Percentiles rank a stretch among this genome's conserved stretches.
Conservation (phyloP, 2,113 vertebrate genomes). For the Mungos mungo region DNA sequence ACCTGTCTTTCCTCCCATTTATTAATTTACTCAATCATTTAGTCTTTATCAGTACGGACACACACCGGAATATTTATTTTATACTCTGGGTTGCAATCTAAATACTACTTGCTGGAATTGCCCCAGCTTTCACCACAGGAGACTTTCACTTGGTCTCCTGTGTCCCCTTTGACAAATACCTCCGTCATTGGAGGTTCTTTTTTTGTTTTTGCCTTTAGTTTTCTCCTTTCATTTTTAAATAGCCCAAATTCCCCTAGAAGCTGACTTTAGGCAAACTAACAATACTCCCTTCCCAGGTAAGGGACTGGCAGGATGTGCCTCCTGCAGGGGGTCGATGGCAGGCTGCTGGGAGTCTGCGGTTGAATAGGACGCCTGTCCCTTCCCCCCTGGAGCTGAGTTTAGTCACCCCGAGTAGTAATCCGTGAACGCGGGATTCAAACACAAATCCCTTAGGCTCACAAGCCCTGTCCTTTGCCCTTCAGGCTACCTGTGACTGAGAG, state of each 20-base stretch:
- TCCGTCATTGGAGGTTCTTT: not conserved
- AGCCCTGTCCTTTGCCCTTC: not conserved
- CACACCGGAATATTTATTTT: not conserved
- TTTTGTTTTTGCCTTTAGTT: not conserved
- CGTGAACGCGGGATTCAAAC: slow-evolving; percentile 48
- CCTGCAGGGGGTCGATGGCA: not conserved
- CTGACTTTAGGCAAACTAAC: slow-evolving; percentile 46
- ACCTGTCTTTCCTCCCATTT: not conserved
- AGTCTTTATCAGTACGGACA: not conserved
- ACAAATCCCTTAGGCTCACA: not conserved
- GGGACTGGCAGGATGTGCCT: not conserved
- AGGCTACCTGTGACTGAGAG: not conserved
- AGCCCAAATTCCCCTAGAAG: slow-evolving; percentile 24
- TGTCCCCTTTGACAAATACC: not conserved
- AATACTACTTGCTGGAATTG: not conserved
- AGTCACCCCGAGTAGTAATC: not conserved
- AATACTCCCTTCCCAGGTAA: not conserved
- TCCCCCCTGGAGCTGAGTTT: not conserved
- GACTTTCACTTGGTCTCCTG: not conserved
- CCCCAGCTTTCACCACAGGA: not conserved
- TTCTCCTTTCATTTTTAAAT: slow-evolving; percentile 70
- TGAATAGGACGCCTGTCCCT: slow-evolving; percentile 39
- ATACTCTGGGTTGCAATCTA: not conserved
- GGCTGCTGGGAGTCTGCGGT: not conserved
- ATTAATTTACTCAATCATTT: not conserved